Evolutionary conservation across 2,113 vertebrate genomes (phyloP), one percentile per base, ranked within the genome.

Genomic region (Crotalus helleri): DNA sequence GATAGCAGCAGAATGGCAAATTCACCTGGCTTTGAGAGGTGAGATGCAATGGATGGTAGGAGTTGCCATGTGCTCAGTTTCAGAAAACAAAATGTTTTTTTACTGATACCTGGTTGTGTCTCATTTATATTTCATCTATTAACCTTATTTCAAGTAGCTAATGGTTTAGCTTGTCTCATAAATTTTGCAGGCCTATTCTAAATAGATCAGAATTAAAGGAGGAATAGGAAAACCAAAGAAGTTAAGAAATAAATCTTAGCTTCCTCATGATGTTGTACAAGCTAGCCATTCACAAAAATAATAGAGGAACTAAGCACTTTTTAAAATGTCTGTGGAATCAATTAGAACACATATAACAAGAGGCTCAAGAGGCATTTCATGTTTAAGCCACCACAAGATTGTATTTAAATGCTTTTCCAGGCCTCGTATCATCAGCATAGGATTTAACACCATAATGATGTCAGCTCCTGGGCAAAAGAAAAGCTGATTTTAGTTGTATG

Each of bases 371-470:
- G 91, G 39, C 19, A 10, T 92, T 96, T 94, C 95, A 95, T 95
- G 96, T 91, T 86, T 93, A 91, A 96, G 95, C 92, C 92, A 44
- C 85, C 0, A 26, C 53, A 24, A 94, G 94, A 95, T 95, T 96
- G 94, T 85, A 90, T 93, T 51, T 93, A 94, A 97, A 93, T 44
- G 90, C 88, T 96, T 97, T 97, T 95, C 96, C 96, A 97, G 95
- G 90, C 92, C 94, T 96, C 95, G 94, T 94, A 96, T 93, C 94
- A 93, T 96, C 96, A 91, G 95, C 96, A 95, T 95, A 96, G 96
- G 96, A 97, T 96, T 95, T 96, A 97, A 95, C 94, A 96, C 97
- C 95, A 96, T 96, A 95, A 96, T 97, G 96, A 97, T 97, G 97
- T 97, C 97, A 97, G 87, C 92, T 95, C 94, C 96, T 97, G 96